A percentile compares a stretch with the other conserved stretches of the same genome.
These are phyloP conservation scores for Lophius piscatorius DNA, from an alignment of 2,113 vertebrate species.

Conservation along the genomic window DNA sequence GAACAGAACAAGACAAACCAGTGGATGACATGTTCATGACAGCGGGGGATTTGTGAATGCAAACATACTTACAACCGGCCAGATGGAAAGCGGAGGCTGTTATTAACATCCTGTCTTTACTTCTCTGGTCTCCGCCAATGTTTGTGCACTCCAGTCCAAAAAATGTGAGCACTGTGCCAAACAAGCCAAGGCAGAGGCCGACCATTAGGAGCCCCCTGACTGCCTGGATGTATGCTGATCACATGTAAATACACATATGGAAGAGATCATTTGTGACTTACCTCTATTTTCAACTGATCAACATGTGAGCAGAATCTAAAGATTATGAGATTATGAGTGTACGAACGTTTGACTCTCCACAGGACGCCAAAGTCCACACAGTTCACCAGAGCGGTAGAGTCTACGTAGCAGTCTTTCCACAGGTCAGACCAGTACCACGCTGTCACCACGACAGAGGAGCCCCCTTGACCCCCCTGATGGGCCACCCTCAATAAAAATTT, in stretches of 20 bases:
- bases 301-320: too few relatives aligned
- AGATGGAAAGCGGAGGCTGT: constrained; percentile 32
- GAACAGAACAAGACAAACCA: constrained; percentile 13
- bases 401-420: constrained; percentile 48
- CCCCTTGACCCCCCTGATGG: constrained; percentile 17
- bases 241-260: not conserved
- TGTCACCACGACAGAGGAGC: constrained; percentile 29
- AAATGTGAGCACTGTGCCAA: constrained; percentile 49
- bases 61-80: constrained; percentile 33
- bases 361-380: constrained; percentile 19
- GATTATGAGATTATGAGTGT: not conserved
- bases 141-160: constrained; percentile 68
- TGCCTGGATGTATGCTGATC: constrained; percentile 37
- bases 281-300: too few relatives aligned
- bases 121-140: constrained; percentile 42
- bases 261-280: not conserved
- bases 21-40: too few relatives aligned
- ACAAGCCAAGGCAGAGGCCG: constrained; percentile 39
- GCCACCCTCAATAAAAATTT: constrained; percentile 41
- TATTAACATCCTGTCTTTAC: constrained; percentile 25
- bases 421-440: constrained; percentile 44
- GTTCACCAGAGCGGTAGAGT: constrained; percentile 41
- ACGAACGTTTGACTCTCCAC: constrained; percentile 37
- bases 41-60: too few relatives aligned
- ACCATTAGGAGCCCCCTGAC: constrained; percentile 62